Evolutionary conservation across 2,113 vertebrate genomes (phyloP), one percentile per base, ranked within the genome.

Genomic region (Microcebus griseorufus): DNA sequence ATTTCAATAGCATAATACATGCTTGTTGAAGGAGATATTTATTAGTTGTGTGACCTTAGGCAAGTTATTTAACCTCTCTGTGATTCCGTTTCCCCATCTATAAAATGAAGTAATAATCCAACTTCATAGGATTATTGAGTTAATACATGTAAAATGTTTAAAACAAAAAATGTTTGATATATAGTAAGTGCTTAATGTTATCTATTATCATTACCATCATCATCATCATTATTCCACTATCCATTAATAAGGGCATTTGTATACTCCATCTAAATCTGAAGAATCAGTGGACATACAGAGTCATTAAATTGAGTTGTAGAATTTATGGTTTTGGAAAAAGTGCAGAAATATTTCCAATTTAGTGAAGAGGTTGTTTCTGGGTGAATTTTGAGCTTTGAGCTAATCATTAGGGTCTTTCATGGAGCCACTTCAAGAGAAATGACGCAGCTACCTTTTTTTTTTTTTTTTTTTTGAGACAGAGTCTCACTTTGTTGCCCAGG

Each of bases 261-360:
- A 23, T 93, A 93, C 10, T 65, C 27, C 16, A 1, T 48, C 55
- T 95, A 62, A 95, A 75, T 92, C 51, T 93, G 80, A 93, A 90
- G 65, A 82, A 70, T 91, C 37, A 76, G 25, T 93, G 60, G 18
- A 53, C 69, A 23, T 29, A 73, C 12, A 48, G 22, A 92, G 7
- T 93, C 18, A 76, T 95, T 91, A 95, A 82, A 16, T 22, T 96
- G 32, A 39, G n/a, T 79, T 95, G 16, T 89, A 84, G n/a, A 97
- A 87, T 95, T 70, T 80, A 42, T 96, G 64, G 42, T 96, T 91
- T 96, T 82, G 55, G 45, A 91, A 97, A 85, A 72, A 72, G 37
- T 87, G 37, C 53, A 97, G 86, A 82, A 96, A 58, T 76, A 94
- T 95, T 85, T 98, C 64, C 17, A 55, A 75, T 81, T 65, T 90